Base-by-base conservation (phyloP, 2,797 vertebrate genomes). In the Diglossa cyanea region DNA sequence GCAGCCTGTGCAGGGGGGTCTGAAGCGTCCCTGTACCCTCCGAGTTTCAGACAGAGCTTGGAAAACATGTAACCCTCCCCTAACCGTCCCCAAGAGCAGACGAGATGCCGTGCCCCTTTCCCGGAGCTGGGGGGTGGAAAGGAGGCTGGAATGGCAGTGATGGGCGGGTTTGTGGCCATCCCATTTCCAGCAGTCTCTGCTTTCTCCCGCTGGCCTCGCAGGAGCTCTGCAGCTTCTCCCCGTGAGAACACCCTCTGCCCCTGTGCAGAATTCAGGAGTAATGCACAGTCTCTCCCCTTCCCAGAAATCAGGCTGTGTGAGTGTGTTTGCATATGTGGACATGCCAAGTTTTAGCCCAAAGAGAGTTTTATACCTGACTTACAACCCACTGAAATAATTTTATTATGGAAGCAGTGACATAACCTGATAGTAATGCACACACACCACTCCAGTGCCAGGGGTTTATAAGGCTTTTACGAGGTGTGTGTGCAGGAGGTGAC, bases 331-430 rank as follows among this genome's bases (percentile, higher is more conserved):
- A 4, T 2, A 7, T 1, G 2, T 17, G 33, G 37, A 33, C 2
- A 0, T 3, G 54, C 88, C 93, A 93, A 80, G 26, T 83, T 84
- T 60, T 40, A 86, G 61, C 51, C 94, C 65, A 25, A 42, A 13
- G 88, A 72, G 65, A 58, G 67, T 82, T 96, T 89, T 66, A 81
- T 78, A 88, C 75, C 80, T 95, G 71, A 79, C 54, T 95, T 91
- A 75, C 28, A 85, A 37, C 47, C 40, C 0, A 3, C 57, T 57
- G 62, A 71, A 87, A 55, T 47, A 23, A 44, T 63, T 95, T 93
- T 57, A 70, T 70, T 48, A 26, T 24, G 79, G 88, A 95, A 93
- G 87, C 62, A 76, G 81, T 95, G 95, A 95, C 68, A 45, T 74
- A 93, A 75, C 51, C 54, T 72, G 58, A 53, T 24, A 78, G 91